phyloP scores from a whole-genome alignment of 2,113 vertebrate species.

The Struthidea cinerea region DNA sequence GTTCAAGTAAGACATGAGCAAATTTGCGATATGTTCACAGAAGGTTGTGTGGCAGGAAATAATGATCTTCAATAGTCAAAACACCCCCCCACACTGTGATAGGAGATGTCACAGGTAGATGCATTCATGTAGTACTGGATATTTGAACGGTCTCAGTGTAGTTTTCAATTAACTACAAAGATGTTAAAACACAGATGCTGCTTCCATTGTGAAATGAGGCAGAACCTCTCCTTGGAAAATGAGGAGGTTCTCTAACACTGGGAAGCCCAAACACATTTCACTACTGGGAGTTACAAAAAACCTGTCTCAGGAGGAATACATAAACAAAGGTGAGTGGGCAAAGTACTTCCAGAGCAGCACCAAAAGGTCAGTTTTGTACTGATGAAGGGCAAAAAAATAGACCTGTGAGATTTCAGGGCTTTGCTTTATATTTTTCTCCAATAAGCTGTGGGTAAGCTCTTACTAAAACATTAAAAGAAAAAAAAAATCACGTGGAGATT shows the following conservation, averaged over 20 bases:
- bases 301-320: neutral
- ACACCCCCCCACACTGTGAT: neutral
- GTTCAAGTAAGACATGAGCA: neutral
- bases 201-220: neutral
- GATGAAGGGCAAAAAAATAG: neutral
- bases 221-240: neutral
- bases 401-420: neutral
- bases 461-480: neutral
- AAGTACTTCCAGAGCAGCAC: neutral
- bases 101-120: neutral
- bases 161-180: neutral
- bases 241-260: neutral
- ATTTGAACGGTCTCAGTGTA: neutral
- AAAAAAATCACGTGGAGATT: neutral
- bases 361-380: neutral
- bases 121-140: neutral
- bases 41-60: neutral
- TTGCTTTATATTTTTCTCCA: neutral
- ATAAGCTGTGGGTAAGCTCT: neutral
- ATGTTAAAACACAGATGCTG: neutral
- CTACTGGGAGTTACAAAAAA: neutral
- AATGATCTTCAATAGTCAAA: neutral
- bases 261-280: neutral
- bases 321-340: neutral
- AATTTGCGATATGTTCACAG: neutral